These are phyloP conservation scores for Epinephelus malabaricus DNA, from an alignment of 2,797 vertebrate genomes.

Conservation along the genomic window DNA sequence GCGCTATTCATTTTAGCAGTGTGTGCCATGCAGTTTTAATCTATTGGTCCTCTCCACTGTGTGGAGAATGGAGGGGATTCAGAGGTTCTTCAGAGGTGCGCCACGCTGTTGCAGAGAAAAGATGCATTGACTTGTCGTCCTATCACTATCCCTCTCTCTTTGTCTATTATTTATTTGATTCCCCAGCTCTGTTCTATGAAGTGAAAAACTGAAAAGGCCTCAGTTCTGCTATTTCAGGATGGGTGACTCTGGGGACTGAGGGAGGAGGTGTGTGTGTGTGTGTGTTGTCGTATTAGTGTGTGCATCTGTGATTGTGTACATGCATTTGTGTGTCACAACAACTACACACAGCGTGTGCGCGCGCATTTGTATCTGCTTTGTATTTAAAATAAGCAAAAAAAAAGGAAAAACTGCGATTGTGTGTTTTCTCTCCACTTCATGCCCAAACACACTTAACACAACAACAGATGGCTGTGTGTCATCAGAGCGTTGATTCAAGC, in stretches of 20 bases:
- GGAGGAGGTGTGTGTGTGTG: conserved; percentile 53
- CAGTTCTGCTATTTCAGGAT: conserved; percentile 81
- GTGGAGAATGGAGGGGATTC: conserved; percentile 79
- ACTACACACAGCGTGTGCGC: conserved; percentile 27
- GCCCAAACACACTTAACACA: conserved; percentile 85
- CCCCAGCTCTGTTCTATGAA: conserved; percentile 76
- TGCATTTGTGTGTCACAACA: conserved; percentile 37
- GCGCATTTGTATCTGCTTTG: conserved; percentile 56
- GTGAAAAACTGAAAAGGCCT: conserved; percentile 82
- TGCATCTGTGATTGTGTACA: conserved; percentile 1
- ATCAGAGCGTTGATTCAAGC: conserved; percentile 86
- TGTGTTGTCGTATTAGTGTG: not conserved
- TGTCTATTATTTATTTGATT: conserved; percentile 85
- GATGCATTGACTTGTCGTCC: conserved; percentile 82
- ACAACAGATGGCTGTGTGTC: conserved; percentile 88
- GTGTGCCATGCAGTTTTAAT: conserved; percentile 86
- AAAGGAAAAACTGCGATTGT: conserved; percentile 46
- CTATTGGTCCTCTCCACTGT: conserved; percentile 77
- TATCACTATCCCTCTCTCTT: conserved; percentile 79
- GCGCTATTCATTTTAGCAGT: conserved; percentile 83
- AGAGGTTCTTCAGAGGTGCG: conserved; percentile 77
- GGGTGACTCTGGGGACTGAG: conserved; percentile 65
- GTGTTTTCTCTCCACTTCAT: conserved; percentile 79
- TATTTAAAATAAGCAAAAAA: conserved; percentile 23
- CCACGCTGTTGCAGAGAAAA: conserved; percentile 78